Conservation (phyloP, 2,113 vertebrate species). For the Nothobranchius kuhntae region DNA sequence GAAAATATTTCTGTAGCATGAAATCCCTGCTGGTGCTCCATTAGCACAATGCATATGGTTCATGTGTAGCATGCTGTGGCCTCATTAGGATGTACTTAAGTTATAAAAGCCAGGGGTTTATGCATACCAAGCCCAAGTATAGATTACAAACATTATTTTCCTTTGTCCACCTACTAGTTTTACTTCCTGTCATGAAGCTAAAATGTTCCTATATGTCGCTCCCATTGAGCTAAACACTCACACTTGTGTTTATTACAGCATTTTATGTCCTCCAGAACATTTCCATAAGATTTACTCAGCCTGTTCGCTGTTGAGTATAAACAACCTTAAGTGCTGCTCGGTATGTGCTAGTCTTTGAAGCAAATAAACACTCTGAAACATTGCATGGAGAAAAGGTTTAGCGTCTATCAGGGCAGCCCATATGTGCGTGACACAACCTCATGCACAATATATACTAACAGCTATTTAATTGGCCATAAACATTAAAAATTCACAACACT, state of each 20-base stretch:
- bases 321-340: constrained; percentile 42
- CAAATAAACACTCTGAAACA: constrained; percentile 32
- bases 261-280: constrained; percentile 41
- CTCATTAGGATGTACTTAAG: constrained; percentile 9
- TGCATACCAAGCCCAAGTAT: neutral
- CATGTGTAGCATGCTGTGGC: neutral
- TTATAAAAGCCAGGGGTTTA: constrained; percentile 3
- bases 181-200: neutral
- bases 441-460: constrained; percentile 2
- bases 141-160: neutral
- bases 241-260: constrained; percentile 37
- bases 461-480: neutral
- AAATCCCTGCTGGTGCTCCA: constrained; percentile 12
- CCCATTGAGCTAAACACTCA: constrained; percentile 19
- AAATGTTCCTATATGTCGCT: constrained; percentile 7
- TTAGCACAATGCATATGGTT: neutral
- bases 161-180: neutral
- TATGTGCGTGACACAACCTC: constrained; percentile 21
- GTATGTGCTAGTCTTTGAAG: constrained; percentile 40
- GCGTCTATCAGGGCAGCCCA: neutral
- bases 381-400: constrained; percentile 25
- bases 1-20: constrained; percentile 27
- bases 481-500: neutral
- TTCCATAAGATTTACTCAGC: constrained; percentile 35
- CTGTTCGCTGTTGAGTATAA: constrained; percentile 40